phyloP scores from a whole-genome alignment of 92 coral and sea anemone species.

The Isaurus tuberculatus region DNA sequence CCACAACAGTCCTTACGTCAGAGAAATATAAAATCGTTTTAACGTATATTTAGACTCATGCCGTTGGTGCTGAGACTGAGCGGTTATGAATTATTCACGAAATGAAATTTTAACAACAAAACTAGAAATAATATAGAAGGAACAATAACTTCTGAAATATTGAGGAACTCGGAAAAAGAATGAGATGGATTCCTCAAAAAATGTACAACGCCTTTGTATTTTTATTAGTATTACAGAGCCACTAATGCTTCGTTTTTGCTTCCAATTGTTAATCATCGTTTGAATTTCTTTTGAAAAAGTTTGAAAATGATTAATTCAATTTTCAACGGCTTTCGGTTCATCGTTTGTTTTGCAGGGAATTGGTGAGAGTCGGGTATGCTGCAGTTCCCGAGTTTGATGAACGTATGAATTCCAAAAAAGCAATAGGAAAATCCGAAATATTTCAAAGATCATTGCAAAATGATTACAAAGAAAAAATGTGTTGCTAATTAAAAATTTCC shows the following conservation, averaged over 20 bases:
- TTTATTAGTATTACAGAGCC: conserved; percentile 4
- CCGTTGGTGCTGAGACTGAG: background rate
- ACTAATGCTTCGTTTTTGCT: background rate
- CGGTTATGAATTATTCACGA: background rate
- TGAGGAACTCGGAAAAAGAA: background rate
- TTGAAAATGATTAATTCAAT: too few species aligned
- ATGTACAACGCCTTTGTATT: background rate
- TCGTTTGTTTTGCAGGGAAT: too few species aligned
- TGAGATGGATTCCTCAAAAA: background rate
- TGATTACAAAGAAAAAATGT: too few species aligned
- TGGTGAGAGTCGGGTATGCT: too few species aligned
- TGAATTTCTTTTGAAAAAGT: background rate
- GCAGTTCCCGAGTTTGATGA: too few species aligned
- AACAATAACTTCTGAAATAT: background rate
- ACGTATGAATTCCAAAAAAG: too few species aligned
- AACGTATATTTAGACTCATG: background rate
- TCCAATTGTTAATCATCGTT: background rate
- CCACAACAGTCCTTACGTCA: background rate
- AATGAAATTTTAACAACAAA: background rate
- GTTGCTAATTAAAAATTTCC: too few species aligned
- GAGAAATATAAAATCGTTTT: background rate
- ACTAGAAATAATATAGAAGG: background rate
- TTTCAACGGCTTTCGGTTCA: too few species aligned
- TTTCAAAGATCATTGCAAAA: too few species aligned
- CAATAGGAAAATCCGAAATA: too few species aligned